Evolutionary conservation across 2,888 invertebrate genomes (phyloP).

Genomic region (Notodonta dromedarius): DNA sequence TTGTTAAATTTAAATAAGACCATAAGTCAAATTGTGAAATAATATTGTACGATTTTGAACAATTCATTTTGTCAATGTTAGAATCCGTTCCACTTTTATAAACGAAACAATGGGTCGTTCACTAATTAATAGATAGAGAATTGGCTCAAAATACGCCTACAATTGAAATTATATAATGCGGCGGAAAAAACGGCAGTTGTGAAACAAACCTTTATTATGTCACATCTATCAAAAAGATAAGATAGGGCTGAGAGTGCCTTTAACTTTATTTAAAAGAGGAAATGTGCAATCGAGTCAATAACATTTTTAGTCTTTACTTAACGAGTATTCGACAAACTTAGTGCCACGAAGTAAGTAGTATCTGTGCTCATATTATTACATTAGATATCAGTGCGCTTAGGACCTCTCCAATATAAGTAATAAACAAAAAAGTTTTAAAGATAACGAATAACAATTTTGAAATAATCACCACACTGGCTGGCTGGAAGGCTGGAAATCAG

Average conservation of each 20-base stretch:
- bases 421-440: too few relatives aligned
- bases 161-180: constrained; percentile 37
- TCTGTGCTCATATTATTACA: too few relatives aligned
- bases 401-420: too few relatives aligned
- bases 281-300: too few relatives aligned
- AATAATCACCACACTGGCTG: not conserved
- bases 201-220: constrained; percentile 25
- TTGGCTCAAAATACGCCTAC: constrained; percentile 31
- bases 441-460: too few relatives aligned
- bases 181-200: constrained; percentile 29
- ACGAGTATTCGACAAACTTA: too few relatives aligned
- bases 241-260: constrained; percentile 1
- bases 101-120: constrained; percentile 37
- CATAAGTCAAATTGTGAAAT: not conserved
- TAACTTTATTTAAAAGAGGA: not conserved
- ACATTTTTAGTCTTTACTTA: too few relatives aligned
- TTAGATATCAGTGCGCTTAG: too few relatives aligned
- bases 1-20: too few relatives aligned
- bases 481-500: not conserved
- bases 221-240: constrained; percentile 5
- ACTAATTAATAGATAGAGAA: constrained; percentile 39
- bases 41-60: not conserved
- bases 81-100: constrained; percentile 23
- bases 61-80: not conserved
- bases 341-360: too few relatives aligned